Conservation (phyloP, 2,888 invertebrate genomes). For the Agrotis segetum region DNA sequence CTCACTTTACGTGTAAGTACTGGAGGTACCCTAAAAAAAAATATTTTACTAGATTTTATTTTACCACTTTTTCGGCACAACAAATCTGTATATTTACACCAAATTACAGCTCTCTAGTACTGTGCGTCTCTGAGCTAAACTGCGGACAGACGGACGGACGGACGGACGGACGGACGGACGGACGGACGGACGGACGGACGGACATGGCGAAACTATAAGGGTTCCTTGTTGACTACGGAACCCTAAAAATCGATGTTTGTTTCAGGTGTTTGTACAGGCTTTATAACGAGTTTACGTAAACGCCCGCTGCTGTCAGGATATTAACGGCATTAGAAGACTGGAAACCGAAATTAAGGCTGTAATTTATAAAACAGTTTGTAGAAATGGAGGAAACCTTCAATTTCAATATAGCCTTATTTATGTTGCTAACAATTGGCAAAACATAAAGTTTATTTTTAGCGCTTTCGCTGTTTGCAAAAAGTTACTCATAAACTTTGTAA, state of each 20-base stretch:
- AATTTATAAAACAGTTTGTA: conserved; percentile 36
- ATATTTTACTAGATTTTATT: too few relatives aligned
- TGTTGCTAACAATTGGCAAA: conserved; percentile 26
- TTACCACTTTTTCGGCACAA: too few relatives aligned
- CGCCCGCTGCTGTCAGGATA: conserved; percentile 71
- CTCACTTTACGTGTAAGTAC: too few relatives aligned
- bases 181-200: too few relatives aligned
- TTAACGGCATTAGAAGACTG: conserved; percentile 66
- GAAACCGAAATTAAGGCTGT: conserved; percentile 50
- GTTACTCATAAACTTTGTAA: conserved; percentile 10
- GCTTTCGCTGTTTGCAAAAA: conserved; percentile 6
- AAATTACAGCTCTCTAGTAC: too few relatives aligned
- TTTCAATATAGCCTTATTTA: conserved; percentile 28
- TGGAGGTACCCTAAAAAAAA: too few relatives aligned
- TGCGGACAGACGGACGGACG: too few relatives aligned
- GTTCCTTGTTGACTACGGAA: too few relatives aligned
- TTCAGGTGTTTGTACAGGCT: conserved; percentile 73
- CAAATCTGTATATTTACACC: too few relatives aligned
- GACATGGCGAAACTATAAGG: too few relatives aligned
- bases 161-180: too few relatives aligned
- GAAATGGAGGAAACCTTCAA: conserved; percentile 9
- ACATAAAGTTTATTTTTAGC: conserved; percentile 18
- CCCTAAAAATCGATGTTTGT: conserved; percentile 82
- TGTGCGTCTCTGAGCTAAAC: too few relatives aligned
- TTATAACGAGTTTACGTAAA: conserved; percentile 79